These are phyloP conservation scores for Philantomba maxwellii DNA, from an alignment of 2,113 vertebrate species.

Conservation along the genomic window DNA sequence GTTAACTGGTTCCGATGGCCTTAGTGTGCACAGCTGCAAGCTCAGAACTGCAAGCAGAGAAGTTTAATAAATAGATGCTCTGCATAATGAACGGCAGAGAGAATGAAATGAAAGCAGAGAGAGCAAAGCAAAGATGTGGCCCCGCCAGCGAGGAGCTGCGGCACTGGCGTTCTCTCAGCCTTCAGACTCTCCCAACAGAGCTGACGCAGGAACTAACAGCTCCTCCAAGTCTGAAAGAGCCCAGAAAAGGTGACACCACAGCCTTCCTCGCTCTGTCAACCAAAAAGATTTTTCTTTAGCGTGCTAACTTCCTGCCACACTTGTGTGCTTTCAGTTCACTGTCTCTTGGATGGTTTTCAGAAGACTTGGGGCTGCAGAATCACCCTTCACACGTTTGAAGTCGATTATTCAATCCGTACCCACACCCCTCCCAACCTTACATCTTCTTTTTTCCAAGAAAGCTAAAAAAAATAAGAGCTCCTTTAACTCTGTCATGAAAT, in stretches of 20 bases:
- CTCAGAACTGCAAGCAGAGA: constrained; percentile 18
- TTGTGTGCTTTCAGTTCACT: neutral
- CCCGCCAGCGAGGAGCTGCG: neutral
- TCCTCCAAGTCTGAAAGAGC: neutral
- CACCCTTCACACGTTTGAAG: neutral
- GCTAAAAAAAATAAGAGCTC: neutral
- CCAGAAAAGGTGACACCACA: neutral
- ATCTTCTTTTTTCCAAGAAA: neutral
- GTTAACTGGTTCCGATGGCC: neutral
- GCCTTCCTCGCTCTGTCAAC: neutral
- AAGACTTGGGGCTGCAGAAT: neutral
- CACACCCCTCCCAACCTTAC: neutral
- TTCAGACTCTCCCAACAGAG: neutral
- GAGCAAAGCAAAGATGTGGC: neutral
- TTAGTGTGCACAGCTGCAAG: neutral
- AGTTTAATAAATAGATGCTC: neutral
- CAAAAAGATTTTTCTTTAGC: neutral
- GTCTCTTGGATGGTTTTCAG: neutral
- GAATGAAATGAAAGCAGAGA: neutral
- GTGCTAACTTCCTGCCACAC: neutral
- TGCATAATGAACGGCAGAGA: neutral
- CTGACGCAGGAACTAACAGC: neutral
- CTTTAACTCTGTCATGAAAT: neutral
- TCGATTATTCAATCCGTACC: neutral
- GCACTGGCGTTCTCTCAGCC: neutral